Conservation (phyloP, 2,888 invertebrate species). For the Gymnosoma rotundatum region DNA sequence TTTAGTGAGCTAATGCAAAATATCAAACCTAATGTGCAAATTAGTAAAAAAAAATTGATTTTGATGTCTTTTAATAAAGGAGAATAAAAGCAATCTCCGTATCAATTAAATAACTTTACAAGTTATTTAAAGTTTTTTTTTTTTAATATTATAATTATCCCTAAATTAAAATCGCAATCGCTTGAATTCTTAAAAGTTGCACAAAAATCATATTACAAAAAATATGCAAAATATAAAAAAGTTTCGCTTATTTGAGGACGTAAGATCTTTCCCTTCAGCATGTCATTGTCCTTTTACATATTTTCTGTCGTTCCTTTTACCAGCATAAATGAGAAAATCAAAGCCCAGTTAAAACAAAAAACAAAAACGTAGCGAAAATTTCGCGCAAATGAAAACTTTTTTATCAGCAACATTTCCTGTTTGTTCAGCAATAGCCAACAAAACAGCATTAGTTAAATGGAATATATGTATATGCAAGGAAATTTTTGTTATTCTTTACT, state of each 20-base stretch:
- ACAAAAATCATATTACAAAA: neutral
- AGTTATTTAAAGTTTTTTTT: neutral
- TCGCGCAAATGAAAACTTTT: slow-evolving; percentile 59
- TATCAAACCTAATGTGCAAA: too few species aligned
- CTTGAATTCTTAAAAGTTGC: neutral
- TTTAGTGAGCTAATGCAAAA: too few species aligned
- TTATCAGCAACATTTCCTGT: slow-evolving; percentile 68
- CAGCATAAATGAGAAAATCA: slow-evolving; percentile 22
- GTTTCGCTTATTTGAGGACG: neutral
- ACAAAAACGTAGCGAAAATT: slow-evolving; percentile 20
- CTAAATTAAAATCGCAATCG: neutral
- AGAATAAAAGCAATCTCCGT: too few species aligned
- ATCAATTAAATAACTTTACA: too few species aligned
- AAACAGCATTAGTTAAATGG: slow-evolving; percentile 31
- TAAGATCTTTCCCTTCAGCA: neutral
- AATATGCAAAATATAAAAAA: neutral
- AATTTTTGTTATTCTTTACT: slow-evolving; percentile 15
- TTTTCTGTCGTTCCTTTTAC: slow-evolving; percentile 12
- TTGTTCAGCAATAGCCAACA: slow-evolving; percentile 61
- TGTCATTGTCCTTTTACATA: slow-evolving; percentile 63
- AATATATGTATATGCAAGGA: slow-evolving; percentile 39
- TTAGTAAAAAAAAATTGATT: too few species aligned
- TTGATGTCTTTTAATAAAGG: too few species aligned
- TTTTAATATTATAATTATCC: neutral
- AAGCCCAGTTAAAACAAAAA: neutral